Base-by-base conservation (phyloP, 2,113 vertebrate species). In the Saccopteryx bilineata region DNA sequence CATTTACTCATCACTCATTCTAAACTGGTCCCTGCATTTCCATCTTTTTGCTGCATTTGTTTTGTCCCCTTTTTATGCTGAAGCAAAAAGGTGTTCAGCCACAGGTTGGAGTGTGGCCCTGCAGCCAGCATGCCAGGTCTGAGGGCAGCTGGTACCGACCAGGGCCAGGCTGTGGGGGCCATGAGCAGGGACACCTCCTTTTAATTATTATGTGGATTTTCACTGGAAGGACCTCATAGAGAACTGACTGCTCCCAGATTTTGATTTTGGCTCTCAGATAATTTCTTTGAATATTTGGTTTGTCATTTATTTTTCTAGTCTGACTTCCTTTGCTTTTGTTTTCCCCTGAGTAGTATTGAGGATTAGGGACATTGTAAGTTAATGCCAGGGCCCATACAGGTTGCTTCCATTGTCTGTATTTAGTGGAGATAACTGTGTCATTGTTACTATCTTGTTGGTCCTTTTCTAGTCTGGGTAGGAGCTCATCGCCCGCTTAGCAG, bases 1-100 rank as follows among this genome's bases (percentile, higher is more conserved):
- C 13, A 3, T 33, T 60, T 48, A 7, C 18, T 21, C 9, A 0
- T n/a, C 1, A 0, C 18, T 6, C 21, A 9, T 31, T 82, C 48
- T 11, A 39, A 75, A 15, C 48, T 4, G 1, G 79, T 39, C 3
- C 39, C 39, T 39, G 39, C 39, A 39, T 39, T 17, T 19, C 39
- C 15, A 0, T 31, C 48, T 39, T 33, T 33, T n/a, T 69, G 66
- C 74, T 54, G 2, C 3, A 14, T 69, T 24, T 52, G 78, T 21
- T 56, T 24, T 4, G 0, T 46, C 14, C 9, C 9, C 7, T 6
- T 48, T 91, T 24, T 48, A 9, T 24, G 33, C 80, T 26, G 11
- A 24, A 14, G 61, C n/a, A 26, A 21, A 39, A 24, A 80, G 78
- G 54, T 33, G 19, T 31, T 79, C 31, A 28, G 7, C 5, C 1